phyloP scores from a whole-genome alignment of 2,797 vertebrate genomes.

The Anabas testudineus region DNA sequence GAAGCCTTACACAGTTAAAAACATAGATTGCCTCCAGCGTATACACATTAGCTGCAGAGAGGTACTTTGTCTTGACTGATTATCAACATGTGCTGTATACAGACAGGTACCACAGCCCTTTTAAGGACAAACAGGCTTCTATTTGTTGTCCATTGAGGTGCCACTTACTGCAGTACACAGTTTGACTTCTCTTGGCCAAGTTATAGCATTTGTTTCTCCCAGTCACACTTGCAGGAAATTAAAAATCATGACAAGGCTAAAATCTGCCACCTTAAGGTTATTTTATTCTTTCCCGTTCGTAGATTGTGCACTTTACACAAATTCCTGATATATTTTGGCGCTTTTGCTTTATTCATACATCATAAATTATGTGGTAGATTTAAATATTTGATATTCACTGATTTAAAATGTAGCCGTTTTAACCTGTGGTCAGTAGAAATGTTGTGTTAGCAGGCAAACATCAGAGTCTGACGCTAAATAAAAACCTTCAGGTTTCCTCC shows the following conservation, averaged over 20 bases:
- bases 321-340: slow-evolving; percentile 1
- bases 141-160: slow-evolving; percentile 41
- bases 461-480: slow-evolving; percentile 27
- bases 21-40: slow-evolving; percentile 11
- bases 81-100: slow-evolving; percentile 53
- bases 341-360: slow-evolving; percentile 10
- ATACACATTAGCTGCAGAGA: slow-evolving; percentile 37
- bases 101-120: slow-evolving; percentile 27
- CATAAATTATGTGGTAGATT: slow-evolving; percentile 11
- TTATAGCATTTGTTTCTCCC: slow-evolving; percentile 34
- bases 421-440: slow-evolving; percentile 34
- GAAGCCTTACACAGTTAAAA: slow-evolving; percentile 37
- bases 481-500: slow-evolving; percentile 32
- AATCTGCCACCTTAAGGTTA: slow-evolving; percentile 19
- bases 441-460: slow-evolving; percentile 31
- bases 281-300: slow-evolving; percentile 15
- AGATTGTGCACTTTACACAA: slow-evolving; percentile 27
- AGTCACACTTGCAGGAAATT: slow-evolving; percentile 11
- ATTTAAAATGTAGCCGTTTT: slow-evolving; percentile 51
- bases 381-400: slow-evolving; percentile 15
- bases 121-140: slow-evolving; percentile 32
- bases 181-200: slow-evolving; percentile 29
- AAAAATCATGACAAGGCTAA: slow-evolving; percentile 14
- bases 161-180: slow-evolving; percentile 23
- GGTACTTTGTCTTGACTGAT: slow-evolving; percentile 47